These are phyloP conservation scores for Tyrophagus putrescentiae DNA, from an alignment of 1,140 invertebrate species.

Conservation along the genomic window DNA sequence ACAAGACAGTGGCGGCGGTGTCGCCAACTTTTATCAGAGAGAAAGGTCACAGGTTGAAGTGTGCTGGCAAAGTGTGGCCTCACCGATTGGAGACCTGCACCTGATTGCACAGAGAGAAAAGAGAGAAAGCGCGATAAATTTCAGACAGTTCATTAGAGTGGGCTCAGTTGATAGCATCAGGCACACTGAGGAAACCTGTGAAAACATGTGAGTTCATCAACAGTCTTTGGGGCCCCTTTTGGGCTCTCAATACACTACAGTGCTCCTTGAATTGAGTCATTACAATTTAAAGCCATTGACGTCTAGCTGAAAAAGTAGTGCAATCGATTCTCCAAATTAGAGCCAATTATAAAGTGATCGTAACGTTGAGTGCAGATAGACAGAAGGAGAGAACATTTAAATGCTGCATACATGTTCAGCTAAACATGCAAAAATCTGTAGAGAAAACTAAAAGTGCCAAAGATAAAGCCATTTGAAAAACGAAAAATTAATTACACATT, in stretches of 20 bases:
- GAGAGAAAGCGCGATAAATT: not conserved
- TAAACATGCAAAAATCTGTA: too few relatives aligned
- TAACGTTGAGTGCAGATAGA: too few relatives aligned
- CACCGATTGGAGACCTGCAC: too few relatives aligned
- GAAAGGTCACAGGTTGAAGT: too few relatives aligned
- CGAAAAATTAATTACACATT: too few relatives aligned
- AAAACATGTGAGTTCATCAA: too few relatives aligned
- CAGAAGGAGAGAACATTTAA: too few relatives aligned
- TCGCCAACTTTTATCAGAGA: not conserved
- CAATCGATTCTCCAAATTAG: not conserved
- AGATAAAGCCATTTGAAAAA: too few relatives aligned
- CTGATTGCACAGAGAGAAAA: not conserved
- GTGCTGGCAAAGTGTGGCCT: too few relatives aligned
- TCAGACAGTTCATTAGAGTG: not conserved
- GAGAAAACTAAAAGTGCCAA: too few relatives aligned
- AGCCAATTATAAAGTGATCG: conserved; percentile 4
- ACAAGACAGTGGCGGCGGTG: too few relatives aligned
- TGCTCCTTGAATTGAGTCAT: conserved; percentile 8
- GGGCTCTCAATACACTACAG: not conserved
- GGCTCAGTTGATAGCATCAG: not conserved
- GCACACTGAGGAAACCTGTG: not conserved
- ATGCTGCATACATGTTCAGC: too few relatives aligned
- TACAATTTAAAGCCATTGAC: not conserved
- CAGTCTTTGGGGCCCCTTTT: conserved; percentile 6
- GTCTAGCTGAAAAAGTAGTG: not conserved